Evolutionary conservation across 2,797 vertebrate species (phyloP).

Genomic region (Acanthurus leucopareius): DNA sequence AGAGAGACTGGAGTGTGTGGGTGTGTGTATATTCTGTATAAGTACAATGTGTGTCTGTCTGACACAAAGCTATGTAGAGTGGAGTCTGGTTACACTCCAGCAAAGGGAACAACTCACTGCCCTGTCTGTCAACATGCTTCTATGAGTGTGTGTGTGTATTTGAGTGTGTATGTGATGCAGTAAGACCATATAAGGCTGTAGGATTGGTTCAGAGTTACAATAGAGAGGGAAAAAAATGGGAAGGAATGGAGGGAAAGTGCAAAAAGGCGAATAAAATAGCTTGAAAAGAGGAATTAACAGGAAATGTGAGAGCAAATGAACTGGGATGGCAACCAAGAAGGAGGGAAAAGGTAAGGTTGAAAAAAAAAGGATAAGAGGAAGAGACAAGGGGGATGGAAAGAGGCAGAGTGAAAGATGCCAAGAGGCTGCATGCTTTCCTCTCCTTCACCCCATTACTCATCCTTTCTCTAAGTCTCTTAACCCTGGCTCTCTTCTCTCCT

Average conservation of each 20-base stretch:
- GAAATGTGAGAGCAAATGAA: conserved; percentile 40
- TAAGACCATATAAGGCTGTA: conserved; percentile 73
- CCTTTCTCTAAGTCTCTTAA: conserved; percentile 19
- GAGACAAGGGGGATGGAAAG: conserved; percentile 24
- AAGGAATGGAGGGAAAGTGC: neutral
- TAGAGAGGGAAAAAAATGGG: neutral
- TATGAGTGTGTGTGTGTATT: neutral
- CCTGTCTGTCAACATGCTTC: conserved; percentile 56
- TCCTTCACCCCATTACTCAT: conserved; percentile 59
- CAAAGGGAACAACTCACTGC: conserved; percentile 62
- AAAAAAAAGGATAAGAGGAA: conserved; percentile 10
- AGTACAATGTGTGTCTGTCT: conserved; percentile 37
- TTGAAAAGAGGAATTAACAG: conserved; percentile 7
- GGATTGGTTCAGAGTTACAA: conserved; percentile 37
- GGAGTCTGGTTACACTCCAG: conserved; percentile 71
- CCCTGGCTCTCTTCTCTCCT: conserved; percentile 12
- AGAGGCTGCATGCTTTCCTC: conserved; percentile 54
- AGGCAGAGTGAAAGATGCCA: conserved; percentile 22
- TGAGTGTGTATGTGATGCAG: conserved; percentile 33
- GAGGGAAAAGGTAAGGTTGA: conserved; percentile 19
- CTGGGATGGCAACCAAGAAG: neutral
- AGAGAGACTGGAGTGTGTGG: conserved; percentile 6
- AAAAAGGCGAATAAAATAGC: conserved; percentile 21
- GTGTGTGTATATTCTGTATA: conserved; percentile 9
- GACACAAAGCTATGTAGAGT: conserved; percentile 55